Conservation (phyloP, 2,113 vertebrate genomes). For the Sminthopsis crassicaudata region DNA sequence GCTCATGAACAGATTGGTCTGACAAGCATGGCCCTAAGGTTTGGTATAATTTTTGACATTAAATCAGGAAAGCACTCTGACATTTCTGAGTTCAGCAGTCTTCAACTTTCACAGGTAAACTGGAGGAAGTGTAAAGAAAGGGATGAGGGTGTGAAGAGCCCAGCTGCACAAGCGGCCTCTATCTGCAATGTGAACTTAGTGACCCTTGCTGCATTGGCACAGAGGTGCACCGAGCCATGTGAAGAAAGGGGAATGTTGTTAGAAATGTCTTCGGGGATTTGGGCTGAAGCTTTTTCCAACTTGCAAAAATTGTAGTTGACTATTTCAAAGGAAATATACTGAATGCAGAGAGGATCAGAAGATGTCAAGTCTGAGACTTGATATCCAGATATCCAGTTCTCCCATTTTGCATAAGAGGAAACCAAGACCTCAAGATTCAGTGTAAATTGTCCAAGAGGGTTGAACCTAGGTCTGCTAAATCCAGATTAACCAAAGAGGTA, state of each 20-base stretch:
- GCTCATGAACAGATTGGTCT: slow-evolving; percentile 54
- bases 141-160: slow-evolving; percentile 61
- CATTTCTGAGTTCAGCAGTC: slow-evolving; percentile 76
- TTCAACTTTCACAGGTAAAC: slow-evolving; percentile 80
- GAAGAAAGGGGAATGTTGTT: slow-evolving; percentile 33
- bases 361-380: neutral
- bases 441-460: neutral
- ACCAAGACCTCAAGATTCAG: neutral
- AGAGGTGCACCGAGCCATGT: slow-evolving; percentile 51
- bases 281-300: slow-evolving; percentile 38
- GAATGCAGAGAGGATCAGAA: slow-evolving; percentile 26
- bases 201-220: slow-evolving; percentile 64
- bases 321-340: slow-evolving; percentile 75
- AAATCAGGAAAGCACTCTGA: slow-evolving; percentile 77
- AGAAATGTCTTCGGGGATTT: neutral
- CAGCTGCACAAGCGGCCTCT: slow-evolving; percentile 62
- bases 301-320: slow-evolving; percentile 54
- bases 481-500: no score
- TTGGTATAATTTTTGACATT: slow-evolving; percentile 76
- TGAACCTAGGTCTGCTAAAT: neutral
- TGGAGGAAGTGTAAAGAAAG: slow-evolving; percentile 71
- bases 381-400: neutral
- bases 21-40: slow-evolving; percentile 66
- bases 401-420: neutral
- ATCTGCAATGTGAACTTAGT: slow-evolving; percentile 67